A percentile compares a stretch with the other conserved stretches of the same genome.
These are phyloP conservation scores for Dugesia japonica DNA, from an alignment of 2,888 invertebrate genomes.

Conservation along the genomic window DNA sequence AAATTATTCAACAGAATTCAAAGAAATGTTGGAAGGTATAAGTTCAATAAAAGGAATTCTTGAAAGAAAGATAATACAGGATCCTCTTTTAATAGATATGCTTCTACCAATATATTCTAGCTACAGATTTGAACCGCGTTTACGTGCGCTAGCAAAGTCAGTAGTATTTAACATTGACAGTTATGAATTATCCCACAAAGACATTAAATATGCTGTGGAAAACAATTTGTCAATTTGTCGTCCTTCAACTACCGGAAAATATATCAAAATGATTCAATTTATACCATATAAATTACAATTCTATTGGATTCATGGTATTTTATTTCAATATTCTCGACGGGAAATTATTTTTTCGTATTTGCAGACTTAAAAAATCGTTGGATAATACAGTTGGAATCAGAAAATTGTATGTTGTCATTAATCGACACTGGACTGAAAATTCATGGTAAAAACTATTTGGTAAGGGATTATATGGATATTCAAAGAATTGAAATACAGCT, in stretches of 20 bases:
- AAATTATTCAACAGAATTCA: neutral
- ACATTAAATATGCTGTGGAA: neutral
- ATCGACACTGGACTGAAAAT: neutral
- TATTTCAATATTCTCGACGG: neutral
- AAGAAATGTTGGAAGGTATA: neutral
- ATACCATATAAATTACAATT: neutral
- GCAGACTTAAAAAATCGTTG: neutral
- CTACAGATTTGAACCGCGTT: neutral
- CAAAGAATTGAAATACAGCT: neutral
- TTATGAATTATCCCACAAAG: neutral
- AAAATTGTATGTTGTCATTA: neutral
- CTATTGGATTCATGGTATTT: neutral
- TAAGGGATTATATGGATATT: neutral
- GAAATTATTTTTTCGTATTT: neutral
- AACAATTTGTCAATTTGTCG: constrained; percentile 1
- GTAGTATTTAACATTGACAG: neutral
- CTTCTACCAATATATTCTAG: neutral
- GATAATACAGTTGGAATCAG: neutral
- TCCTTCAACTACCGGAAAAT: neutral
- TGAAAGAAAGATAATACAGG: neutral
- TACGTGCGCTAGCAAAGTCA: neutral
- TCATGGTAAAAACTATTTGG: neutral
- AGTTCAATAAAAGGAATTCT: neutral
- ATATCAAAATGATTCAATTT: constrained; percentile 12
- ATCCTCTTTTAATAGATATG: neutral